Evolutionary conservation across 2,888 invertebrate species (phyloP), one percentile per base, ranked within the genome.

Genomic region (Asteroscopus sphinx): DNA sequence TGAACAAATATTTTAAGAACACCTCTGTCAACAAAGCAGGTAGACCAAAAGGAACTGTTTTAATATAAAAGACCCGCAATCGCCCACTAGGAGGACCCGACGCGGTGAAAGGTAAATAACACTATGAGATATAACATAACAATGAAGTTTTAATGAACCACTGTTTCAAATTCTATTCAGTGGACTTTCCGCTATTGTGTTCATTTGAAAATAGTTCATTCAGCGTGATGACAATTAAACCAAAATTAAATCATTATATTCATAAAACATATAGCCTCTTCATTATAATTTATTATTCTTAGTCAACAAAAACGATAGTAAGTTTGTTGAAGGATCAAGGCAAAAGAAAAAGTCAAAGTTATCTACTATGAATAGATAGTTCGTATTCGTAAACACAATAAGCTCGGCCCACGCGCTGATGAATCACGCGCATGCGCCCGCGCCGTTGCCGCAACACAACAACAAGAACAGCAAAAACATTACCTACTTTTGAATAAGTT

Each of bases 401-500:
- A 90, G 91, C 83, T 87, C 87, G 49, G 82, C 93, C 93, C 92
- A 93, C 93, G 94, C 92, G 90, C 82, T 79, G 88, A 83, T 93
- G 93, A 93, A 83, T 93, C 93, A 93, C 79, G 85, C 90, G 82
- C 85, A 82, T 71, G 86, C 83, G 83, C 82, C 76, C 76, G 80
- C 76, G 82, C 79, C 76, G 81, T 78, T 82, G 88, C 85, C 78
- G 80, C 90, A 84, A 83, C 83, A 82, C 81, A 82, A 78, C 80
- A 80, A 76, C 85, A 79, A 85, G 85, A 87, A 80, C 89, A 85
- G 92, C 92, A 93, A 93, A 93, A 94, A 93, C 93, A 93, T 94
- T 93, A 93, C 94, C 94, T 89, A 94, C 93, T 93, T 94, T 93
- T 93, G 89, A 90, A 92, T 93, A 92, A 89, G 90, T 89, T 90